Evolutionary conservation across 2,888 invertebrate genomes (phyloP), one percentile per base, ranked within the genome.

Genomic region (Nemoura dubitans): DNA sequence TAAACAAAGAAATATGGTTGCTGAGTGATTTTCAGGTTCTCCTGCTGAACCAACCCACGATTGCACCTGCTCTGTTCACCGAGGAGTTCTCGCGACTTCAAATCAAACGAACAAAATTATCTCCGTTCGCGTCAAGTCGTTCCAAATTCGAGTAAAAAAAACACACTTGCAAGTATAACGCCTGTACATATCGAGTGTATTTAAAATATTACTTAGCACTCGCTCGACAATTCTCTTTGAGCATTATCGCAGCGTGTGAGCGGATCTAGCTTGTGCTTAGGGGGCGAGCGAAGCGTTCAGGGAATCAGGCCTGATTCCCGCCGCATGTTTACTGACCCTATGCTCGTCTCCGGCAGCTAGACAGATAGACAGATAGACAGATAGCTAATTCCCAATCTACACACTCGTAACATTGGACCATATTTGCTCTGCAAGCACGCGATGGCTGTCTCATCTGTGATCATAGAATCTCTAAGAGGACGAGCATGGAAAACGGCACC

Each of bases 301-400:
- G 43, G 83, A 42, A 25, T 30, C 27, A 59, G 59, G 21, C 14
- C 59, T 21, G 59, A 16, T 21, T 7, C 59, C 6, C 10, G 59
- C 16, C 10, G 16, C 29, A 26, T 83, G 83, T 83, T 83, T 83
- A 83, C 83, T 83, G 83, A 83, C 83, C 83, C 83, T 42, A 42
- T 26, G 26, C 59, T 14, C 59, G 14, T 3, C 21, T 59, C 59
- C 21, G 59, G 59, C 14, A 59, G 59, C 14, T 59, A 59, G 59
- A 59, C 59, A 59, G 59, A n/a, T n/a, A 43, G 25, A n/a, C 36
- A 25, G 29, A 5, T 83, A 78, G 87, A 87, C 81, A 36, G 30
- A 77, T 43, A 27, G 86, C 85, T 87, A 87, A 86, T 88, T 86
- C 85, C 78, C 86, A 86, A 85, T 87, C 86, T 86, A 87, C 87